Base-by-base conservation (phyloP, 2,888 invertebrate genomes). In the Matsumyia berberina region DNA sequence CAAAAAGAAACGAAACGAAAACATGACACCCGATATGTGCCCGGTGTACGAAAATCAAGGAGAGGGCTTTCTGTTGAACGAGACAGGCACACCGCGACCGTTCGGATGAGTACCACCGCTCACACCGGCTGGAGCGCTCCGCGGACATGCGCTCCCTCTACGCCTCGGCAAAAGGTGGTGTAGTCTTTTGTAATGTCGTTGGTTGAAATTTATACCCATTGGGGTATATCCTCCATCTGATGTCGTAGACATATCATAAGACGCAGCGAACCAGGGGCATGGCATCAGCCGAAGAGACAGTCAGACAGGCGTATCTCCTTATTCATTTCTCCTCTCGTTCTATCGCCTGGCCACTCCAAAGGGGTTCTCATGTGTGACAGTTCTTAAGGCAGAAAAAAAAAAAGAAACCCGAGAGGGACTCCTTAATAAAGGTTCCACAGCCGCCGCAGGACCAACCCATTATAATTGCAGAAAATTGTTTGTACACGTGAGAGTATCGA, bases 151-250 rank as follows among this genome's bases (percentile, higher is more conserved):
- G 31, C 29, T 8, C 5, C 7, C 12, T 31, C 17, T 4, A 24
- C 24, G 44, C 55, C 78, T 78, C 83, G 79, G 73, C 79, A 79
- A 73, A 79, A 69, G 74, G 79, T 85, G 79, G 83, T 85, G 79
- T 85, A 85, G 79, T 73, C 83, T 79, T 85, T 85, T 85, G 83
- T 85, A 85, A 85, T 85, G 74, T 85, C 83, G 69, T 69, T 19
- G 46, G 51, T 55, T 85, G 83, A 85, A 85, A 85, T 85, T 85
- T 85, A 79, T 85, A 85, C 83, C 51, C 83, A 83, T 83, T 62
- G 67, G 67, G 35, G 78, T 62, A 60, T 64, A 60, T 66, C 39
- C 62, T 77, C 58, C 51, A 69, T 69, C 24, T 35, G 31, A 58
- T 66, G 53, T 76, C 76, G 49, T 77, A 33, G 67, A 69, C 78